These are phyloP conservation scores for Pararge aegeria DNA, from an alignment of 1,140 invertebrate species.

Conservation along the genomic window DNA sequence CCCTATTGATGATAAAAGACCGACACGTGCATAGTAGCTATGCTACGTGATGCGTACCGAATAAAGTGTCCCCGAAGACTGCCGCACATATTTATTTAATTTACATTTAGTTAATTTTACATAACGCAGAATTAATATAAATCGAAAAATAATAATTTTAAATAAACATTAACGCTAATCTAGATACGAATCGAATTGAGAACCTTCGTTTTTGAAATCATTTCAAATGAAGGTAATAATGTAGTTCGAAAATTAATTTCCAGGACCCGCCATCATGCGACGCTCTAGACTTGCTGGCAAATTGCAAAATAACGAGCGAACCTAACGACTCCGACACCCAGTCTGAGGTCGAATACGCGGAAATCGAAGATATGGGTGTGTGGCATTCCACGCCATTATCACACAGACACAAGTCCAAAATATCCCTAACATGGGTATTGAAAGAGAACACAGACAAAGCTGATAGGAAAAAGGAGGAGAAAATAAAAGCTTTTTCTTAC, in stretches of 20 bases:
- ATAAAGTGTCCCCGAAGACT: no score
- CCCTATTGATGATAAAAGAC: no score
- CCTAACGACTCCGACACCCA: constrained; percentile 40
- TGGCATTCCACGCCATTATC: constrained; percentile 73
- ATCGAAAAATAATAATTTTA: no score
- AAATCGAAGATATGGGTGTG: constrained; percentile 71
- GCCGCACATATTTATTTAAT: no score
- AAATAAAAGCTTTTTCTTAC: constrained; percentile 33
- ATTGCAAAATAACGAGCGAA: constrained; percentile 51
- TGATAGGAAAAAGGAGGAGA: constrained; percentile 38
- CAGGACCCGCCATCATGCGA: constrained; percentile 43
- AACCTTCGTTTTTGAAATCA: no score
- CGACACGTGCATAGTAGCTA: no score
- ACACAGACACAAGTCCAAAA: constrained; percentile 82
- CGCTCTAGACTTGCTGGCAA: constrained; percentile 61
- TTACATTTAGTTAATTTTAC: no score
- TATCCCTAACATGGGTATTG: constrained; percentile 85
- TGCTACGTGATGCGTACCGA: no score
- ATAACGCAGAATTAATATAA: no score
- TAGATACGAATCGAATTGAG: no score
- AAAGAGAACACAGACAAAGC: constrained; percentile 80
- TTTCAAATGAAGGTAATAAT: no score
- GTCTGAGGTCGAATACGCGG: constrained; percentile 59
- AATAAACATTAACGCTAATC: no score
- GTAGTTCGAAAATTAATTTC: constrained; percentile 17